These are phyloP conservation scores for Hydractinia symbiolongicarpus DNA, from an alignment of 30 jellyfish, hydroid and myxozoan genomes.

Conservation along the genomic window DNA sequence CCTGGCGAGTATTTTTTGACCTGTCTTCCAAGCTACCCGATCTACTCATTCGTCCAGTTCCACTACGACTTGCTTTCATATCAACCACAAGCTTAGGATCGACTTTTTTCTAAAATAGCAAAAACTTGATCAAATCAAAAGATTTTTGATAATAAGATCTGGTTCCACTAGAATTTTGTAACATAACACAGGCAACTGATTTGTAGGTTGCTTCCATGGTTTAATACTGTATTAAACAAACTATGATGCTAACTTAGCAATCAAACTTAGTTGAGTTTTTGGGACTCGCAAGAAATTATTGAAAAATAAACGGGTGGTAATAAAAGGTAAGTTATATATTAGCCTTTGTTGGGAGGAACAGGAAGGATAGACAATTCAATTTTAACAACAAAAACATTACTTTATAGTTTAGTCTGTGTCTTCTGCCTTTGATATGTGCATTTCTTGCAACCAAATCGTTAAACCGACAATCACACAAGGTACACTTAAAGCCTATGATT, in stretches of 20 bases:
- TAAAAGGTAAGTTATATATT: neutral
- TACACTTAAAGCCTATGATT: conserved; percentile 78
- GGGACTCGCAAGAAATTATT: no score
- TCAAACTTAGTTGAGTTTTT: neutral
- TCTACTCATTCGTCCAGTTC: conserved; percentile 42
- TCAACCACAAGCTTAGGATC: conserved; percentile 69
- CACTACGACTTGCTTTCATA: conserved; percentile 55
- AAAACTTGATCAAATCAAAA: neutral
- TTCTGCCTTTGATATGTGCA: conserved; percentile 88
- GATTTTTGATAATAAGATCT: no score
- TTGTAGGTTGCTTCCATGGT: no score
- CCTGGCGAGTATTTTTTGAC: conserved; percentile 43
- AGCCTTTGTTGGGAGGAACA: neutral
- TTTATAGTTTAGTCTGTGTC: conserved; percentile 85
- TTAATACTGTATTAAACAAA: no score
- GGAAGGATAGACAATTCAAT: neutral
- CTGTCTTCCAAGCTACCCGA: conserved; percentile 16
- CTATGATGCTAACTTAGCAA: neutral
- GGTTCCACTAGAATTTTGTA: no score
- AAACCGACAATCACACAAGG: conserved; percentile 91
- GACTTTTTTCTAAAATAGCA: conserved; percentile 59
- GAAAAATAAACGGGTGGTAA: neutral
- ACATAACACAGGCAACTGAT: no score
- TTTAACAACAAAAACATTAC: conserved; percentile 10
- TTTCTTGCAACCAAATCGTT: conserved; percentile 86